Evolutionary conservation across 1,140 invertebrate species (phyloP).

Genomic region (Atta cephalotes): DNA sequence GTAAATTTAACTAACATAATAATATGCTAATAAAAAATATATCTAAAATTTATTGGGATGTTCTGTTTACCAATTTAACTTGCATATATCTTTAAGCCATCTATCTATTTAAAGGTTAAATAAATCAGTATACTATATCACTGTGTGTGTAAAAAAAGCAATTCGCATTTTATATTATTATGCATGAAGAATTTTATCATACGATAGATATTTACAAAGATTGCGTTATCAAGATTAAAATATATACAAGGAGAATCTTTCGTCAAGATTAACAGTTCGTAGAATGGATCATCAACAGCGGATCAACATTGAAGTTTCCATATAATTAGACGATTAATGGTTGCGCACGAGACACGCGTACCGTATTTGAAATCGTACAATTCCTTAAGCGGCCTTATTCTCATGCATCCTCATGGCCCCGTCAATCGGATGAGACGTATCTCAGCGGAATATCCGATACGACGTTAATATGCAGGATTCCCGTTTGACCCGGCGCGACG

Average conservation of each 20-base stretch:
- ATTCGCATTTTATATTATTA: neutral
- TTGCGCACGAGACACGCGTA: neutral
- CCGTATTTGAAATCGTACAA: constrained; percentile 12
- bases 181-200: neutral
- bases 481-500: constrained; percentile 51
- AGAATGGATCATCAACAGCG: neutral
- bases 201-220: neutral
- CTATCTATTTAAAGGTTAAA: too few species aligned
- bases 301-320: constrained; percentile 2
- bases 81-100: too few species aligned
- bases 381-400: constrained; percentile 49
- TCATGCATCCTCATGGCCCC: neutral
- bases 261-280: neutral
- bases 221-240: neutral
- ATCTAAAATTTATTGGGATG: too few species aligned
- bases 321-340: constrained; percentile 40
- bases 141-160: neutral
- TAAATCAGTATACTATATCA: neutral
- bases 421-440: constrained; percentile 49
- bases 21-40: too few species aligned
- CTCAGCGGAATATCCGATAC: constrained; percentile 59
- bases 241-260: neutral
- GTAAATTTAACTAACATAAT: too few species aligned
- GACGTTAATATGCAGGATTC: constrained; percentile 58
- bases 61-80: too few species aligned